A percentile compares a stretch with the other conserved stretches of the same genome.
Evolutionary conservation across 2,888 invertebrate genomes (phyloP).

Genomic region (Herminia tarsipennalis): DNA sequence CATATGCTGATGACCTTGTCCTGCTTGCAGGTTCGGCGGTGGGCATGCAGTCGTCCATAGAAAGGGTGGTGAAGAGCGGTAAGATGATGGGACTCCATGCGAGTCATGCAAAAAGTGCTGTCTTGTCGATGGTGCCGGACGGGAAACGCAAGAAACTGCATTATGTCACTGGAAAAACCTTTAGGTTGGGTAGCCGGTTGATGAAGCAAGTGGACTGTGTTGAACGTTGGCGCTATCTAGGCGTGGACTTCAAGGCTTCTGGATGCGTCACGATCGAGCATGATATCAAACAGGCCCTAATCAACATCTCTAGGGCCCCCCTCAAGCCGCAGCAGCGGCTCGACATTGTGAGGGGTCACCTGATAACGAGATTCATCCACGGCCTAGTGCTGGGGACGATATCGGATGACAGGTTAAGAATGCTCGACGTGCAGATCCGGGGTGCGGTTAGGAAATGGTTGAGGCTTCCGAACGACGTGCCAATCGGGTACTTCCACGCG

Average conservation of each 20-base stretch:
- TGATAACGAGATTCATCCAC: slow-evolving; percentile 61
- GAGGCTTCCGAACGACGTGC: slow-evolving; percentile 46
- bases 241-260: slow-evolving; percentile 47
- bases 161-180: slow-evolving; percentile 21
- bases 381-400: slow-evolving; percentile 47
- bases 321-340: slow-evolving; percentile 57
- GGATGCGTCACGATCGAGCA: slow-evolving; percentile 44
- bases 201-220: slow-evolving; percentile 39
- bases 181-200: slow-evolving; percentile 29
- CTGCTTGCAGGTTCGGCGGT: slow-evolving; percentile 48
- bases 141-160: slow-evolving; percentile 46
- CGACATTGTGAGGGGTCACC: slow-evolving; percentile 51
- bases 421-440: slow-evolving; percentile 46
- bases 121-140: slow-evolving; percentile 45
- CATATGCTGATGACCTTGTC: slow-evolving; percentile 66
- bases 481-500: slow-evolving; percentile 39
- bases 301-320: slow-evolving; percentile 3
- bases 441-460: slow-evolving; percentile 16
- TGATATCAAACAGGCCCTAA: slow-evolving; percentile 33
- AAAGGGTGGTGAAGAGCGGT: slow-evolving; percentile 36
- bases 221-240: slow-evolving; percentile 47
- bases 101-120: slow-evolving; percentile 42
- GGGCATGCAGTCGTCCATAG: too few species aligned
- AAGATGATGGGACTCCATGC: slow-evolving; percentile 10
- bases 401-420: slow-evolving; percentile 39